Evolutionary conservation across 2,113 vertebrate genomes (phyloP).

Genomic region (Mionectes macconnelli): DNA sequence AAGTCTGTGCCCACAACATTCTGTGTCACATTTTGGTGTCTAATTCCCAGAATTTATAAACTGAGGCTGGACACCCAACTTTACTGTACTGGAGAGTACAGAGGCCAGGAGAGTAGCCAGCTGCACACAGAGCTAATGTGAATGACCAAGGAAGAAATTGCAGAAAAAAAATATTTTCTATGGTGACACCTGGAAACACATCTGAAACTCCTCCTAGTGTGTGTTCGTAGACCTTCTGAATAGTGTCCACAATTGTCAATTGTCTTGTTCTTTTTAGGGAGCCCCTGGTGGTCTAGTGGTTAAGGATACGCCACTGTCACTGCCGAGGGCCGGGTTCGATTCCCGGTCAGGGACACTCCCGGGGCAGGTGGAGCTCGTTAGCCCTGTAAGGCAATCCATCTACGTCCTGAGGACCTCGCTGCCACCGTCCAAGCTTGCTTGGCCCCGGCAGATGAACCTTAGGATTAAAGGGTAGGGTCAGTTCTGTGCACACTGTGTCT

Average conservation of each 20-base stretch:
- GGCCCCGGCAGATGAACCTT: too few relatives aligned
- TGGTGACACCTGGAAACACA: background rate
- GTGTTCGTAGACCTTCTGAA: background rate
- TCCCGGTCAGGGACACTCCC: too few relatives aligned
- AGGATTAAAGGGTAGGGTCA: too few relatives aligned
- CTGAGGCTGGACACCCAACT: background rate
- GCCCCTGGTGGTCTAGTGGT: too few relatives aligned
- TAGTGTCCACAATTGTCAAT: background rate
- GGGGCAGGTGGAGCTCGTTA: too few relatives aligned
- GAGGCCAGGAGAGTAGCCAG: background rate
- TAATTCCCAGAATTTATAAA: background rate
- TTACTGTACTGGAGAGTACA: background rate
- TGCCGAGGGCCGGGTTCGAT: too few relatives aligned
- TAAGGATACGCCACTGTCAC: too few relatives aligned
- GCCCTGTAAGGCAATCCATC: too few relatives aligned
- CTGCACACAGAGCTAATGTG: fast-evolving
- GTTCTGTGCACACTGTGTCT: too few relatives aligned
- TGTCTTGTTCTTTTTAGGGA: background rate
- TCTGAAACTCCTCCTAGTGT: background rate
- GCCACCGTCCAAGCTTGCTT: too few relatives aligned
- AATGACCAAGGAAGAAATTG: background rate
- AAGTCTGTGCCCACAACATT: background rate
- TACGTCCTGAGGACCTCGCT: too few relatives aligned
- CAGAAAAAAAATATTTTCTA: background rate
- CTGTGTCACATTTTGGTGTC: background rate